phyloP scores from a whole-genome alignment of 2,797 vertebrate genomes.

The Kryptolebias ocellatus region DNA sequence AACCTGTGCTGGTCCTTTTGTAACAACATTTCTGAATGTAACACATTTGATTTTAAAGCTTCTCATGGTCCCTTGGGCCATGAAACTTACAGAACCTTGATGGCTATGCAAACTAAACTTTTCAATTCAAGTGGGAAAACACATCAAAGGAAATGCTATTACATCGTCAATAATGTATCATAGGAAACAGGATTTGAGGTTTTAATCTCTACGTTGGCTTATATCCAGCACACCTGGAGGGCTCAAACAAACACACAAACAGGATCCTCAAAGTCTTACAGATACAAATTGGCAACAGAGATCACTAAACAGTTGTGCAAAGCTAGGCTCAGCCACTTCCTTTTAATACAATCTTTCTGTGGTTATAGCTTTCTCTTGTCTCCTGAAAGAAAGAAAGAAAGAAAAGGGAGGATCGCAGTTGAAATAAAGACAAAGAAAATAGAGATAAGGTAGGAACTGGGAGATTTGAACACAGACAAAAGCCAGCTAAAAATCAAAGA shows the following conservation, averaged over 20 bases:
- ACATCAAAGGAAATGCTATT: constrained; percentile 70
- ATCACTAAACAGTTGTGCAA: constrained; percentile 70
- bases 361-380: constrained; percentile 66
- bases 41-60: constrained; percentile 30
- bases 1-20: background rate
- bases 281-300: constrained; percentile 76
- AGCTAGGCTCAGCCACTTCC: constrained; percentile 73
- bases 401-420: constrained; percentile 61
- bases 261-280: constrained; percentile 74
- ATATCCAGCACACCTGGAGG: constrained; percentile 75
- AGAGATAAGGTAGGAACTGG: constrained; percentile 62
- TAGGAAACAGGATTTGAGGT: constrained; percentile 74
- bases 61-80: constrained; percentile 51
- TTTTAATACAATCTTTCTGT: constrained; percentile 62
- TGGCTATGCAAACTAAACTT: constrained; percentile 51
- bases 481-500: constrained; percentile 64
- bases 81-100: constrained; percentile 39
- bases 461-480: constrained; percentile 67
- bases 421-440: constrained; percentile 44
- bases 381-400: constrained; percentile 67
- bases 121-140: constrained; percentile 44
- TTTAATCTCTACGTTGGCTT: constrained; percentile 65
- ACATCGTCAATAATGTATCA: constrained; percentile 61
- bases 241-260: constrained; percentile 77
- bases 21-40: constrained; percentile 11